Conservation (phyloP, 1,140 invertebrate species). For the Hetaerina americana region DNA sequence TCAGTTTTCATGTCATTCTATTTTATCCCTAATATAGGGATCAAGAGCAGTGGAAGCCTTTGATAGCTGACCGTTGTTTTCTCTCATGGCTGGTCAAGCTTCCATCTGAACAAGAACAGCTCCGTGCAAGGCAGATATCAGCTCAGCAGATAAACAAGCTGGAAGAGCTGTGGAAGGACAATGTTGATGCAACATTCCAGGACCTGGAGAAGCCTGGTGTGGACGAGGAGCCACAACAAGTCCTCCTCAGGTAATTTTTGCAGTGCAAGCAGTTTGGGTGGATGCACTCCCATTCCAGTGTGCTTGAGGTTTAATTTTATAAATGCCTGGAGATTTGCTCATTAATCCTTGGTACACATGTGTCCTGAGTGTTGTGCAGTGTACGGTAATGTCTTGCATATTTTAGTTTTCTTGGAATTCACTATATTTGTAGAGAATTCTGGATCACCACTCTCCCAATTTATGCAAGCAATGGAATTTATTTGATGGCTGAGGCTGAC, state of each 20-base stretch:
- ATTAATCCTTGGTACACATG: too few relatives aligned
- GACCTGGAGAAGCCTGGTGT: conserved; percentile 95
- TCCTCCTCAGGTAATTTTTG: conserved; percentile 55
- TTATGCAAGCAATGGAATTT: too few relatives aligned
- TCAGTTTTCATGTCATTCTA: conserved; percentile 1
- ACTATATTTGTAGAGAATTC: too few relatives aligned
- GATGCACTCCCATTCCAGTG: too few relatives aligned
- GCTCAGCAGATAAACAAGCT: conserved; percentile 95
- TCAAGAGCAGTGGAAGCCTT: conserved; percentile 96
- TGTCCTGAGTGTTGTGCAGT: too few relatives aligned
- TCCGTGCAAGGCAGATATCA: conserved; percentile 87
- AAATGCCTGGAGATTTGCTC: too few relatives aligned
- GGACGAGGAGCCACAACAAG: conserved; percentile 94
- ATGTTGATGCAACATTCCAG: conserved; percentile 93
- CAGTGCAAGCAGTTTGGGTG: too few relatives aligned
- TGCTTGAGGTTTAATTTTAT: too few relatives aligned
- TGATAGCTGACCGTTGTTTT: conserved; percentile 92
- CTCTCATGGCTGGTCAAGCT: conserved; percentile 94
- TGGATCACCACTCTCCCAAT: too few relatives aligned
- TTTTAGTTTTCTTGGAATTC: too few relatives aligned
- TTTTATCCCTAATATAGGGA: conserved; percentile 44
- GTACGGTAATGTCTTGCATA: too few relatives aligned
- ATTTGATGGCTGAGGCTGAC: too few relatives aligned
- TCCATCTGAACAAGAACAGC: conserved; percentile 88
- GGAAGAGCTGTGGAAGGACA: conserved; percentile 98